Base-by-base conservation (phyloP, 2,888 invertebrate genomes). In the Campoletis raptor region DNA sequence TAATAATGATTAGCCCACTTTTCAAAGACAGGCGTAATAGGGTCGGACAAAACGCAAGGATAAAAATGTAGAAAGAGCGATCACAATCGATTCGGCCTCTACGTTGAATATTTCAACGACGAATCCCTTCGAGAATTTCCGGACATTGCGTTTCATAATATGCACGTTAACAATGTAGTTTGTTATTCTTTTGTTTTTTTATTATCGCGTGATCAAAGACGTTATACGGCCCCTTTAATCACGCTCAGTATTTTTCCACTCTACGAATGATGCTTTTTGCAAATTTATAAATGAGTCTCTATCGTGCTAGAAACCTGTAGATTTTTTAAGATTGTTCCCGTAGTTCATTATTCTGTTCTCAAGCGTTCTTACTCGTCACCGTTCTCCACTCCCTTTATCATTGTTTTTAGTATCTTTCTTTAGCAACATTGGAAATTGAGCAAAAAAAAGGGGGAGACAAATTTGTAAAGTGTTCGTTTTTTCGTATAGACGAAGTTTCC, bases 41-140 rank as follows among this genome's bases (percentile, higher is more conserved):
- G 21, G 30, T 30, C 61, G 12, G 7, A 30, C 30, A 24, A 61
- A 30, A 30, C 40, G 37, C 30, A 48, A 36, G 61, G 37, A 42
- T 81, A 48, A n/a, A 42, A 52, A 42, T 21, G 8, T n/a, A 37
- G 52, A 48, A 52, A 40, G 45, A 74, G 52, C 40, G 57, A 78
- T 70, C 52, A 42, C 70, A 64, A 85, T 85, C 85, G 85, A 83
- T 85, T 79, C 66, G 74, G 24, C 74, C 79, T 76, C 64, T 45
- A 36, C 61, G 36, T 42, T 74, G 69, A 83, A 83, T 85, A 80
- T 83, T 85, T 83, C 45, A 79, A 45, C 67, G 52, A 74, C 40
- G 73, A 81, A 73, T 85, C 57, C 82, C 79, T 42, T 36, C 18
- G 74, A 48, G 57, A 36, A 57, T 83, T 74, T 48, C 30, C 69